Evolutionary conservation across 2,888 invertebrate genomes (phyloP).

Genomic region (Eumerus sabulonum): DNA sequence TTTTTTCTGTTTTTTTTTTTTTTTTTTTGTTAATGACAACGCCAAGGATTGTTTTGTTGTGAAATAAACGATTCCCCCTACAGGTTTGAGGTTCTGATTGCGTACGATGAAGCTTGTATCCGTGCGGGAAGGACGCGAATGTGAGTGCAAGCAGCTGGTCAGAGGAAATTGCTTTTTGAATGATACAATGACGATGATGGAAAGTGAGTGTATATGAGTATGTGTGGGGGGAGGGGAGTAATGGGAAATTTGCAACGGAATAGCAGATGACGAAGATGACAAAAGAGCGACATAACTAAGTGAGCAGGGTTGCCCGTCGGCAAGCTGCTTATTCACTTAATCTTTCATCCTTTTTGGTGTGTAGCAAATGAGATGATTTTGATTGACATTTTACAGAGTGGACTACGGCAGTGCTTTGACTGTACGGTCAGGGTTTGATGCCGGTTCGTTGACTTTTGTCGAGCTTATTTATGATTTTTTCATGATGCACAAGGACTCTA

Average conservation of each 20-base stretch:
- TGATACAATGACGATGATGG: not conserved
- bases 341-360: no score
- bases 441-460: no score
- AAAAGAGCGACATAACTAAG: constrained; percentile 61
- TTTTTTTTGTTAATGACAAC: constrained; percentile 33
- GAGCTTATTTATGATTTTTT: no score
- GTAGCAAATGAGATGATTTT: no score
- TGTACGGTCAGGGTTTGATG: no score
- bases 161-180: constrained; percentile 51
- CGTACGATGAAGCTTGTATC: not conserved
- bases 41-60: constrained; percentile 21
- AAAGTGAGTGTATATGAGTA: not conserved
- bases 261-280: constrained; percentile 40
- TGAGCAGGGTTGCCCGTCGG: constrained; percentile 13
- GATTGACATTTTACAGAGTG: no score
- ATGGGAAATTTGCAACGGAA: constrained; percentile 25
- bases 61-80: constrained; percentile 54
- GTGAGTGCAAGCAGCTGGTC: constrained; percentile 28
- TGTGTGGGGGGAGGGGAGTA: constrained; percentile 6
- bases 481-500: no score
- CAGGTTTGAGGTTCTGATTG: constrained; percentile 46
- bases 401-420: no score
- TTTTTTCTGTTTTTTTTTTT: no score
- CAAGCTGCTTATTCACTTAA: no score
- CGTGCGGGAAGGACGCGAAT: not conserved